Conservation (phyloP, 2,113 vertebrate species). For the Acinonyx jubatus region DNA sequence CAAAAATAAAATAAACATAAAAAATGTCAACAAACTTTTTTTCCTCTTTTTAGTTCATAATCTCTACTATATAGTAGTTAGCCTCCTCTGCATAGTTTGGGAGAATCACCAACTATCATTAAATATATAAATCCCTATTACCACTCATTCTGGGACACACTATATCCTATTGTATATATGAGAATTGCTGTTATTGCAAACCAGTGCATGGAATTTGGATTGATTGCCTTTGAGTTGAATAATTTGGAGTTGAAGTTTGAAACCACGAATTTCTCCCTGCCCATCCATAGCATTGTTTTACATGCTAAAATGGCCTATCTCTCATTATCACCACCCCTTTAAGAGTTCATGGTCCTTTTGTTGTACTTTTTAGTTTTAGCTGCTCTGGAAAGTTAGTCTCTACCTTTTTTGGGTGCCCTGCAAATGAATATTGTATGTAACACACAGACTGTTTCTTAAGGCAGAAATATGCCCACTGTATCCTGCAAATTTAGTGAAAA, state of each 20-base stretch:
- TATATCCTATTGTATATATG: not conserved
- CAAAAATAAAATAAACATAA: too few species aligned
- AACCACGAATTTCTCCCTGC: not conserved
- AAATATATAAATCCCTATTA: conserved; percentile 40
- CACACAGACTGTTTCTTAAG: not conserved
- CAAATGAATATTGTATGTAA: not conserved
- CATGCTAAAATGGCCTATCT: not conserved
- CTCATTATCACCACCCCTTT: not conserved
- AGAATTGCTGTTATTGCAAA: conserved; percentile 29
- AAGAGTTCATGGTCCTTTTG: not conserved
- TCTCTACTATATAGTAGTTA: not conserved
- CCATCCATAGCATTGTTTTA: not conserved
- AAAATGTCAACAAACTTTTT: not conserved
- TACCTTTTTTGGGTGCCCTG: not conserved
- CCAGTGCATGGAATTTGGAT: not conserved
- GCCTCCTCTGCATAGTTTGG: not conserved
- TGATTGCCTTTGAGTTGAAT: conserved; percentile 39
- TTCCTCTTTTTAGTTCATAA: not conserved
- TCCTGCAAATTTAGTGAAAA: conserved; percentile 37
- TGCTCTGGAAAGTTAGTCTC: not conserved
- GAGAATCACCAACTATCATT: conserved; percentile 38
- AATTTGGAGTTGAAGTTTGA: conserved; percentile 11
- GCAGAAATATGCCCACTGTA: not conserved
- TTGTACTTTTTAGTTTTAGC: not conserved
- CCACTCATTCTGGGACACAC: not conserved